Evolutionary conservation across 2,797 vertebrate genomes (phyloP), one percentile per base, ranked within the genome.

Genomic region (Hyperoplus lanceolatus): DNA sequence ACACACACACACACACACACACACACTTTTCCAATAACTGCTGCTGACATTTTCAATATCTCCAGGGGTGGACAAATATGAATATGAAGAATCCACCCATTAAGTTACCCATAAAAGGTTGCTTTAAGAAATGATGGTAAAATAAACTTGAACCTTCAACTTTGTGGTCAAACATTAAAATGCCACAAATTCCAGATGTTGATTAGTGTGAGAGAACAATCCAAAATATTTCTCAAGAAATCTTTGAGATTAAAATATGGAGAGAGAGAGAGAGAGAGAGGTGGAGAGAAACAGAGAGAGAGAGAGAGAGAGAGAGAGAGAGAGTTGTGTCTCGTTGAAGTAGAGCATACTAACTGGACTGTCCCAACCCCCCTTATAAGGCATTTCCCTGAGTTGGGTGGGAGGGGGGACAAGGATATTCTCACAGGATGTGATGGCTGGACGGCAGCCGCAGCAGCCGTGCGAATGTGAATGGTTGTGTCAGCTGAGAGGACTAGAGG

Each of bases 361-460:
- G 77, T 87, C 90, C 88, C 80, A 87, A 21, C 21, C 89, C 87
- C 89, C 94, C 92, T 93, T 94, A 94, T 94, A 94, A 92, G 94
- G 94, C 61, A 76, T 81, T 91, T 87, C 86, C 86, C 84, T 16
- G 72, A 74, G 88, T 83, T 73, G 79, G 71, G 83, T 79, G 82
- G 84, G 88, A 82, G 87, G 86, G 68, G 67, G 80, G 70, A 64
- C 81, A 88, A 93, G 94, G 94, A 94, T 94, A 92, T 94, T 95
- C 89, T 94, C 90, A 94, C 94, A 95, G 94, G 94, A 95, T 94
- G 91, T 90, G 85, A 90, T 89, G 86, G 90, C 90, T 77, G 88
- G 84, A 73, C 80, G 68, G 70, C 85, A 87, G 84, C 86, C 75
- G 59, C 43, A 79, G 59, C 43, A 79, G 80, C 62, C 13, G 59